These are phyloP conservation scores for Vulpes lagopus DNA, from an alignment of 2,113 vertebrate species.

Conservation along the genomic window DNA sequence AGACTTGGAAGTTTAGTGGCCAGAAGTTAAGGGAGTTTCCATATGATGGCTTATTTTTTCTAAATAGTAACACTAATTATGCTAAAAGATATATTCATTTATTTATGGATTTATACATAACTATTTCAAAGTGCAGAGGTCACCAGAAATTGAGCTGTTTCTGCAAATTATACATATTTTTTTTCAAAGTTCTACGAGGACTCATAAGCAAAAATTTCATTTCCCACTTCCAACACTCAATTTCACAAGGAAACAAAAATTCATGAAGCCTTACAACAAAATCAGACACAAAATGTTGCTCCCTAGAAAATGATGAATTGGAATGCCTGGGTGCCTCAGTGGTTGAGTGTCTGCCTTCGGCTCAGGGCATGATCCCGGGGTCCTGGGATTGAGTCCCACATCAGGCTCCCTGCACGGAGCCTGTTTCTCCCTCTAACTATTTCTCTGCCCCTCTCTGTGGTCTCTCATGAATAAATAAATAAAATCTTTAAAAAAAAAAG, in stretches of 20 bases:
- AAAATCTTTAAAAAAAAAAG: background rate
- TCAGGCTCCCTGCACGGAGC: too few species aligned
- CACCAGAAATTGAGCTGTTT: background rate
- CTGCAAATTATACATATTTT: background rate
- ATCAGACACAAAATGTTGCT: slow-evolving; percentile 41
- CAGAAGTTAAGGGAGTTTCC: background rate
- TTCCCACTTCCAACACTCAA: background rate
- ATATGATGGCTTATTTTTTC: slow-evolving; percentile 7
- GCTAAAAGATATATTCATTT: slow-evolving; percentile 7
- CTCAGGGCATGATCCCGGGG: too few species aligned
- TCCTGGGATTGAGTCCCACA: too few species aligned
- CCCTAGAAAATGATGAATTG: slow-evolving; percentile 63
- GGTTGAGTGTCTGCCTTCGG: too few species aligned
- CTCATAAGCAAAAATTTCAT: slow-evolving; percentile 41
- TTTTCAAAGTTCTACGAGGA: background rate
- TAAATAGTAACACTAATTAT: background rate
- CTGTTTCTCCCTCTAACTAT: too few species aligned
- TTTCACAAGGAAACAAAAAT: slow-evolving; percentile 57
- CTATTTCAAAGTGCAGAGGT: slow-evolving; percentile 29
- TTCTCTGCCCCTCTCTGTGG: too few species aligned
- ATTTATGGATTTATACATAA: background rate
- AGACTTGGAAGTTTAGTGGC: background rate
- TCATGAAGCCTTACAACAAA: slow-evolving; percentile 26
- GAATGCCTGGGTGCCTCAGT: too few species aligned
- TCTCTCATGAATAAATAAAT: too few species aligned